Base-by-base conservation (phyloP, 1,140 invertebrate genomes). In the Nasonia giraulti region DNA sequence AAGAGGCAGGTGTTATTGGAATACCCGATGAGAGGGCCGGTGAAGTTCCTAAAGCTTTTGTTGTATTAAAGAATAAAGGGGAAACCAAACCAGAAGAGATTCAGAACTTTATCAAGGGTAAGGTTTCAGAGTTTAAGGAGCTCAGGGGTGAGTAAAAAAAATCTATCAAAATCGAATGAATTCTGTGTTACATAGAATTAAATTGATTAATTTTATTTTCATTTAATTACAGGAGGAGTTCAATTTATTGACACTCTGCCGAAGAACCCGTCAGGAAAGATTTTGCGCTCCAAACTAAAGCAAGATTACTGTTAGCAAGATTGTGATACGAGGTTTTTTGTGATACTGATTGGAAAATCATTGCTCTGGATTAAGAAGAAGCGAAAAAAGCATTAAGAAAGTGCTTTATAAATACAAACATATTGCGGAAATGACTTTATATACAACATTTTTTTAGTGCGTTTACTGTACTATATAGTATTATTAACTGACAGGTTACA, bases 1-100 rank as follows among this genome's bases (percentile, higher is more conserved):
- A 92, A 6, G 97, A 98, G 89, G 97, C 95, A 1, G 97, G 96
- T 0, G 97, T 99, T 0, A 93, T 98, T 87, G 97, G 97, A 5
- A 93, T 97, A 47, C 95, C 96, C 0, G 95, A 98, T 90, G 91
- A 93, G 0, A 93, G 93, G 69, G 92, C 92, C 79, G 97, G 97
- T 4, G 98, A 98, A 93, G 92, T 95, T 2, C 97, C 97, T 0
- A 95, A 95, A 87, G 96, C 96, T 0, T 96, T 96, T 88, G 91
- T 97, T 7, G 94, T 96, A 0, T 83, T 90, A 0, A 94, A 94
- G 81, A 89, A 91, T 44, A 91, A 91, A 17, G 76, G 62, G 66
- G 85, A 87, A 47, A 37, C 89, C 5, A 90, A 87, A 0, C 83
- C 89, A 31, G 88, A 93, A 5, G 90, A 93, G 2, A 85, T 93